Evolutionary conservation across 2,888 invertebrate genomes (phyloP).

Genomic region (Hypolimnas misippus): DNA sequence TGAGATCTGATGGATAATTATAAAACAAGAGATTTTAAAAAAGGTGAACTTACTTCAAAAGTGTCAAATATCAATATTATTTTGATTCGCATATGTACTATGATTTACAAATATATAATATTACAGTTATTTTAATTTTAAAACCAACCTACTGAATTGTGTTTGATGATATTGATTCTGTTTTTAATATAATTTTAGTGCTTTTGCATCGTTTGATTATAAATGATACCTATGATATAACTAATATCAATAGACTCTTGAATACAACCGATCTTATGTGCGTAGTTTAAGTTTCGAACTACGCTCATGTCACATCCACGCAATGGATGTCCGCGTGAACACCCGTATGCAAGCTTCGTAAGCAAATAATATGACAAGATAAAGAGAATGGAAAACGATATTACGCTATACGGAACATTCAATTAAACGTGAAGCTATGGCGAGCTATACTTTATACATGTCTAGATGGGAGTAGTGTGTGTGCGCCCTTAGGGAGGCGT

Average conservation of each 20-base stretch:
- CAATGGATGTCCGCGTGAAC: constrained; percentile 38
- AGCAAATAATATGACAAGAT: constrained; percentile 72
- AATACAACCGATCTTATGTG: neutral
- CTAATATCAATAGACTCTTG: neutral
- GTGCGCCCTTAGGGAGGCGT: neutral
- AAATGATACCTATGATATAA: neutral
- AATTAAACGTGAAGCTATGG: constrained; percentile 35
- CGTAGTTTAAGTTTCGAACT: neutral
- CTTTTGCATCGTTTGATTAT: too few species aligned
- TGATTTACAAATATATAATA: too few species aligned
- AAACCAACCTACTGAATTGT: too few species aligned
- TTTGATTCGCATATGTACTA: too few species aligned
- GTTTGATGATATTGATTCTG: too few species aligned
- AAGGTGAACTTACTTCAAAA: too few species aligned
- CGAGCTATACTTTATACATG: constrained; percentile 5
- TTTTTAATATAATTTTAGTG: too few species aligned
- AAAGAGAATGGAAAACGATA: constrained; percentile 59
- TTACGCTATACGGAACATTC: constrained; percentile 43
- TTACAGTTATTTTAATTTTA: too few species aligned
- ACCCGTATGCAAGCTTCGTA: constrained; percentile 66
- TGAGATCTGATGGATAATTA: too few species aligned
- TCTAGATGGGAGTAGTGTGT: too few species aligned
- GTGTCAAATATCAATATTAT: too few species aligned
- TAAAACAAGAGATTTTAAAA: too few species aligned
- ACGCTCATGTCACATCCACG: constrained; percentile 43